A percentile compares a stretch with the other conserved stretches of the same genome.
These are phyloP conservation scores for Helicoverpa zea DNA, from an alignment of 1,140 invertebrate species.

Conservation along the genomic window DNA sequence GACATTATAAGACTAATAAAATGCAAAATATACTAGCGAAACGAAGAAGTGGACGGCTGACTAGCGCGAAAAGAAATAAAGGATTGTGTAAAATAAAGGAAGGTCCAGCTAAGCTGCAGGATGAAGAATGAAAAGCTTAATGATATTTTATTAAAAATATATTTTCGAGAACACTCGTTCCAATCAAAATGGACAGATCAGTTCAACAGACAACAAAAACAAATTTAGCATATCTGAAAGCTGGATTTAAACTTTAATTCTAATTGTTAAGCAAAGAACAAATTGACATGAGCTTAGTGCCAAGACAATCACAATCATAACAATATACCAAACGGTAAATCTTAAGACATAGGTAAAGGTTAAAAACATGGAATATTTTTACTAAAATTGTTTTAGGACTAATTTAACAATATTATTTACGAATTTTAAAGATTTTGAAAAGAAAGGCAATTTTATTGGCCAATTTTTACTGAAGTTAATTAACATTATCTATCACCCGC, in stretches of 20 bases:
- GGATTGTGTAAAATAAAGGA: slow-evolving; percentile 53
- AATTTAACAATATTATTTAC: slow-evolving; percentile 49
- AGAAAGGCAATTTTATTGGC: slow-evolving; percentile 74
- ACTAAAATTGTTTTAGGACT: slow-evolving; percentile 45
- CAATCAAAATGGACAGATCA: slow-evolving; percentile 82
- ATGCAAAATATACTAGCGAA: slow-evolving; percentile 34
- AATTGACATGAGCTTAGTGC: slow-evolving; percentile 62
- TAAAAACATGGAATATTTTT: slow-evolving; percentile 56
- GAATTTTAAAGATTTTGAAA: slow-evolving; percentile 50
- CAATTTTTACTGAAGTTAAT: slow-evolving; percentile 52
- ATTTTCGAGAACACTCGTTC: slow-evolving; percentile 79
- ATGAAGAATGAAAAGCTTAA: slow-evolving; percentile 81
- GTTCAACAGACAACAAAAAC: slow-evolving; percentile 71
- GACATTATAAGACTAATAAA: slow-evolving; percentile 23
- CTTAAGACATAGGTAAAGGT: slow-evolving; percentile 50
- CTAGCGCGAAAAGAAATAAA: slow-evolving; percentile 46
- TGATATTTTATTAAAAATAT: slow-evolving; percentile 83
- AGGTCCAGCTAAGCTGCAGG: slow-evolving; percentile 69
- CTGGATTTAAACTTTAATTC: slow-evolving; percentile 79
- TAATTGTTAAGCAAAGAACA: slow-evolving; percentile 54
- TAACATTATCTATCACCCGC: slow-evolving; percentile 31
- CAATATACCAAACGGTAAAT: slow-evolving; percentile 55
- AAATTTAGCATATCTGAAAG: slow-evolving; percentile 68
- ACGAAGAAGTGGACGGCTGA: slow-evolving; percentile 37
- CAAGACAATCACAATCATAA: slow-evolving; percentile 57